Base-by-base conservation (phyloP, 2,113 vertebrate species). In the Rostratula benghalensis region DNA sequence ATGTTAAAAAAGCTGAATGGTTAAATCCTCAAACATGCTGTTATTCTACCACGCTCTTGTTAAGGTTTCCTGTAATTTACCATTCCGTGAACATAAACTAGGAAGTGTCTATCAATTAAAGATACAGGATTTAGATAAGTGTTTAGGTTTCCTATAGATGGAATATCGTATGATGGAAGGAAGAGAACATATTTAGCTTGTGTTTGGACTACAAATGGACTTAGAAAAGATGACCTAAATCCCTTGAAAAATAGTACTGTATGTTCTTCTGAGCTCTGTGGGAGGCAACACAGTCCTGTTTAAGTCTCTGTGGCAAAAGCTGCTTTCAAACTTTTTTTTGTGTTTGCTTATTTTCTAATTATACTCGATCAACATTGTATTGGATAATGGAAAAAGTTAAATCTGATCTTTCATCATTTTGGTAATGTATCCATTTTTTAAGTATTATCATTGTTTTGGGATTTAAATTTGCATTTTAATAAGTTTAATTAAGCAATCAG, bases 391-490 rank as follows among this genome's bases (percentile, higher is more conserved):
- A 90, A 94, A 85, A 96, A 90, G 59, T 92, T 94, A 86, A 90
- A 92, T 67, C 33, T 83, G 68, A 78, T 87, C 60, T 89, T 95
- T 68, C 48, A 93, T 83, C 69, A 86, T 51, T 93, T 71, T 60
- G 64, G 19, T 51, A 94, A 83, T 51, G 22, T 86, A 68, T 33
- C 83, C 18, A 57, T 79, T 75, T 76, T 81, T 80, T 6, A 90
- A 74, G 88, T 90, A 46, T 70, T 83, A 33, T 41, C 48, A 70
- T 69, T 92, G 54, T 6, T 81, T 93, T 80, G 33, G 57, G 82
- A 67, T 80, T 94, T 88, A 70, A 90, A 95, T 95, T 88, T 96
- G 59, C 85, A 95, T 96, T 94, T 94, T 88, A 80, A 90, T 94
- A 96, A 88, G 63, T 80, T 80, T 88, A 94, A 88, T 83, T 92